A percentile compares a stretch with the other conserved stretches of the same genome.
Conservation (phyloP, 2,797 vertebrate genomes). For the Eulemur coronatus region DNA sequence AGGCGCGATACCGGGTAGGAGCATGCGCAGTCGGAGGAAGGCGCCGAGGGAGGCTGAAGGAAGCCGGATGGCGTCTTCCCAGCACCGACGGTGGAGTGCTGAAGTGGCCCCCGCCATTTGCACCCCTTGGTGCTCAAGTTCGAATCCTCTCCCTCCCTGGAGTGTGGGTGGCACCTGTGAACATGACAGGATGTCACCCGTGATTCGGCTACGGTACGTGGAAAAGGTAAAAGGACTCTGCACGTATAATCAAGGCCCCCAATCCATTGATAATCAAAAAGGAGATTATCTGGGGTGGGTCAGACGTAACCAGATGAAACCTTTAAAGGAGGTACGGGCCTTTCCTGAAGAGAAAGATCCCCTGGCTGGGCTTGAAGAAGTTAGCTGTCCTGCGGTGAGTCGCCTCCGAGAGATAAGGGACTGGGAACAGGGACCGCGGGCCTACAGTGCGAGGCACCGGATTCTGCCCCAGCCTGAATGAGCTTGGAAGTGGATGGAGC, state of each 20-base stretch:
- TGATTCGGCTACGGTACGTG: neutral
- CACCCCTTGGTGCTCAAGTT: neutral
- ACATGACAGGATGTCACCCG: neutral
- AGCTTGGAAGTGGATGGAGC: neutral
- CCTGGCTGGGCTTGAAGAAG: neutral
- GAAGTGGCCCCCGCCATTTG: neutral
- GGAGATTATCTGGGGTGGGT: neutral
- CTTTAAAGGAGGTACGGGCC: neutral
- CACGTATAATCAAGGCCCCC: neutral
- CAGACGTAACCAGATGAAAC: neutral
- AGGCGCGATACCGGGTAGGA: neutral
- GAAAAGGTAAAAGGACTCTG: neutral
- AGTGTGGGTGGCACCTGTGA: neutral
- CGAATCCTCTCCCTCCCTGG: neutral
- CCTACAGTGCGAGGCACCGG: neutral
- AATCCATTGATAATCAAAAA: neutral
- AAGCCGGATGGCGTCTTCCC: neutral
- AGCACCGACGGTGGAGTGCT: neutral
- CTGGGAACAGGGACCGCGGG: neutral
- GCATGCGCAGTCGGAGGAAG: fast-evolving
- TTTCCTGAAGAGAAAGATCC: neutral
- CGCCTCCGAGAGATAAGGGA: neutral
- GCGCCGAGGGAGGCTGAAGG: neutral
- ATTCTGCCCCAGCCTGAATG: neutral
- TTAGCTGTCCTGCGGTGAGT: neutral